Evolutionary conservation across 1,140 invertebrate genomes (phyloP).

Genomic region (Probaryconus sp.): DNA sequence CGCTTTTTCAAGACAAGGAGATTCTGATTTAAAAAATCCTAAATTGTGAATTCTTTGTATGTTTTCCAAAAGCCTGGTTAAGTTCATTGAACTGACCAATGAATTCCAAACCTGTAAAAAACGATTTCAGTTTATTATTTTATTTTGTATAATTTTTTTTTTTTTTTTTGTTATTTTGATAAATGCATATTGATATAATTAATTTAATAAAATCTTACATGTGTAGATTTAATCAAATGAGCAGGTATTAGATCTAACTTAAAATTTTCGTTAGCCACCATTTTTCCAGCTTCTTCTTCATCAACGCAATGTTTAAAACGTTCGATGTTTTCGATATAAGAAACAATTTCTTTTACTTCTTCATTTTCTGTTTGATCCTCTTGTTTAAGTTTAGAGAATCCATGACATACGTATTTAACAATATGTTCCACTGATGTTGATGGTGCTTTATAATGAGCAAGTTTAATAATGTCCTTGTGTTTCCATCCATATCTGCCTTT

Average conservation of each 20-base stretch:
- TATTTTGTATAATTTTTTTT: neutral
- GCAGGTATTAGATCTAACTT: constrained; percentile 83
- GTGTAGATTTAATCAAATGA: constrained; percentile 81
- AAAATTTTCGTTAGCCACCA: constrained; percentile 78
- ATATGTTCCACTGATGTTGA: constrained; percentile 77
- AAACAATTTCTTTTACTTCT: constrained; percentile 77
- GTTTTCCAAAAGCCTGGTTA: constrained; percentile 80
- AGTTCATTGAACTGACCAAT: constrained; percentile 80
- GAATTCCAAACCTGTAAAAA: constrained; percentile 81
- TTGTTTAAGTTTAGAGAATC: constrained; percentile 78
- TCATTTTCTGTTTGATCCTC: constrained; percentile 38
- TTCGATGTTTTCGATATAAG: constrained; percentile 80
- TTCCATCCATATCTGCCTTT: constrained; percentile 82
- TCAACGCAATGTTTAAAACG: constrained; percentile 81
- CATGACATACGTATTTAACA: constrained; percentile 79
- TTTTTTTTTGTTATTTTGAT: neutral
- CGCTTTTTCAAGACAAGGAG: constrained; percentile 71
- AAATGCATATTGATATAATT: constrained; percentile 10
- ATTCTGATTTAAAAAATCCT: constrained; percentile 78
- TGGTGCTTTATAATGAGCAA: constrained; percentile 78
- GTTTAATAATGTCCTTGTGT: constrained; percentile 83
- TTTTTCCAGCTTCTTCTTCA: constrained; percentile 76
- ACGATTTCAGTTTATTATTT: too few species aligned
- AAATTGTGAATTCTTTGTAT: constrained; percentile 83
- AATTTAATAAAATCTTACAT: constrained; percentile 71